These are phyloP conservation scores for Sialis fuliginosa DNA, from an alignment of 2,888 invertebrate species.

Conservation along the genomic window DNA sequence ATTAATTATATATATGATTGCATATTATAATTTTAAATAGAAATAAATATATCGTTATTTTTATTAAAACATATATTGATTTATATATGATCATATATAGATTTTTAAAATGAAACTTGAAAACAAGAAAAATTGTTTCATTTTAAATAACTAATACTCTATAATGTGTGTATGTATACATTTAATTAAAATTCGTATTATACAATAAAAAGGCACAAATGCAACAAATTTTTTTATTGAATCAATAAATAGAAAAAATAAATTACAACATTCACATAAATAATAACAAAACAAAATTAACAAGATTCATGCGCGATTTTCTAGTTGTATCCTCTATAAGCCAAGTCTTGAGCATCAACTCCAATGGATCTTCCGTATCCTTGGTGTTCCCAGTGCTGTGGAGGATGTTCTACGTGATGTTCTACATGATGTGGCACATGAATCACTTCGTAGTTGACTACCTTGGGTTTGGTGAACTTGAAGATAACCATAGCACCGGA, in stretches of 20 bases:
- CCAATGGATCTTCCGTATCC: conserved; percentile 40
- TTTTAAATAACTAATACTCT: too few species aligned
- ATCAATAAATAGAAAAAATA: neutral
- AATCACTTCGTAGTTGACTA: conserved; percentile 73
- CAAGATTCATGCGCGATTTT: neutral
- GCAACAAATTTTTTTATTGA: neutral
- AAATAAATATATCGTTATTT: too few species aligned
- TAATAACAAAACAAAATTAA: neutral
- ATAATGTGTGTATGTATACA: too few species aligned
- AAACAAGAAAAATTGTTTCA: too few species aligned
- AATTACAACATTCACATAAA: neutral
- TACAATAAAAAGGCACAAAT: neutral
- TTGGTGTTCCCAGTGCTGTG: conserved; percentile 29
- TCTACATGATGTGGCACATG: conserved; percentile 59
- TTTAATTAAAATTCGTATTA: too few species aligned
- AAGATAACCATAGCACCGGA: conserved; percentile 76
- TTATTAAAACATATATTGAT: too few species aligned
- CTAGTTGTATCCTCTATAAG: conserved; percentile 28
- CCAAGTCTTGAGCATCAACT: conserved; percentile 37
- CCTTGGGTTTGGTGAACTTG: conserved; percentile 72
- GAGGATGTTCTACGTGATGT: conserved; percentile 34
- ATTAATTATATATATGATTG: too few species aligned
- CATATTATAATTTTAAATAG: too few species aligned
- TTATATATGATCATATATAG: too few species aligned
- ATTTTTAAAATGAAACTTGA: too few species aligned